These are phyloP conservation scores for Morone chrysops DNA, from an alignment of 2,113 vertebrate species.

Conservation along the genomic window DNA sequence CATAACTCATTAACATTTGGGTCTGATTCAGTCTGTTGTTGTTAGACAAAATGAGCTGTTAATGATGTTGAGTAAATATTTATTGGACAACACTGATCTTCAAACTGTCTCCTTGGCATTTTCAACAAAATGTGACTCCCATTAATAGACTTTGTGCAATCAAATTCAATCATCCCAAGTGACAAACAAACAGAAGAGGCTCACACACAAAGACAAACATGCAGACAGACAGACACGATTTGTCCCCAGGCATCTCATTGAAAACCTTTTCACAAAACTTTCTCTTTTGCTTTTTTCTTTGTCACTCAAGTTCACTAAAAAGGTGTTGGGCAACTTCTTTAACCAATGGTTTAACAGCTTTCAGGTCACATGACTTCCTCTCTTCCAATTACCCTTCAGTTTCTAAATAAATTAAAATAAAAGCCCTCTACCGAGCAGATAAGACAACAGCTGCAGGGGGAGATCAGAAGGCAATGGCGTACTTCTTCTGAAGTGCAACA, in stretches of 20 bases:
- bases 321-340: slow-evolving; percentile 23
- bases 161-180: slow-evolving; percentile 35
- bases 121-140: slow-evolving; percentile 55
- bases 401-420: slow-evolving; percentile 52
- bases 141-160: slow-evolving; percentile 38
- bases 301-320: slow-evolving; percentile 7
- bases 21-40: slow-evolving; percentile 32
- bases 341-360: slow-evolving; percentile 17
- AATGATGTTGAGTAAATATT: slow-evolving; percentile 58
- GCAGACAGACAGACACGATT: slow-evolving; percentile 8
- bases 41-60: slow-evolving; percentile 41
- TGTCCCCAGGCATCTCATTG: slow-evolving; percentile 9
- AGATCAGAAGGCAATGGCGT: slow-evolving; percentile 54
- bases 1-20: slow-evolving; percentile 51
- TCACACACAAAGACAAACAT: slow-evolving; percentile 16
- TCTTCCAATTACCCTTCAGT: slow-evolving; percentile 44
- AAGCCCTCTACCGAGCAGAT: slow-evolving; percentile 26
- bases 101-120: slow-evolving; percentile 62
- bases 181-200: slow-evolving; percentile 18
- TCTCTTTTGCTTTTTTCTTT: background rate
- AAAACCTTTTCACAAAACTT: slow-evolving; percentile 31
- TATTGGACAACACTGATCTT: slow-evolving; percentile 43
- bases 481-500: slow-evolving; percentile 61
- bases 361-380: slow-evolving; percentile 26
- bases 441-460: slow-evolving; percentile 43